Conservation (phyloP, 1,140 invertebrate species). For the Cataglyphis hispanica region DNA sequence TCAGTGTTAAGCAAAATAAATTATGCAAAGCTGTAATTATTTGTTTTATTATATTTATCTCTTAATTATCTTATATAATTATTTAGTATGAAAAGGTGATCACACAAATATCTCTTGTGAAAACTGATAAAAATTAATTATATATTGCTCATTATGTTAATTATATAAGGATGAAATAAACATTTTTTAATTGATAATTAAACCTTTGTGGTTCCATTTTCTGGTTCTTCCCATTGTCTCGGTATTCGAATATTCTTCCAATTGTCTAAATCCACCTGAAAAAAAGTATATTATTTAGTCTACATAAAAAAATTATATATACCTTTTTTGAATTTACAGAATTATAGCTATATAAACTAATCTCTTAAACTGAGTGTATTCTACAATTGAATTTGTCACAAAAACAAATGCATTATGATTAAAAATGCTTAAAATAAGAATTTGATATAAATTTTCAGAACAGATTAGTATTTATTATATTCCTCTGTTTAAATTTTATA, state of each 20-base stretch:
- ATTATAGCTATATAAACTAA: no score
- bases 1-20: neutral
- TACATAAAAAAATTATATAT: slow-evolving; percentile 4
- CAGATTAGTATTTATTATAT: neutral
- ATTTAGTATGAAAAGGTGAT: neutral
- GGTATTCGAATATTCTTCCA: slow-evolving; percentile 94
- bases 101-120: neutral
- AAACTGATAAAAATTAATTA: neutral
- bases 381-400: no score
- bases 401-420: neutral
- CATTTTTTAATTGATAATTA: neutral
- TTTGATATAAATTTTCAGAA: neutral
- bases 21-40: neutral
- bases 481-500: neutral
- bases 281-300: slow-evolving; percentile 14
- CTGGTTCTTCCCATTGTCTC: slow-evolving; percentile 91
- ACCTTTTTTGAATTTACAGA: neutral
- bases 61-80: neutral
- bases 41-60: neutral
- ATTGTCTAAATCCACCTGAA: slow-evolving; percentile 90
- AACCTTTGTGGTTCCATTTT: neutral
- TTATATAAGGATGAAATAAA: neutral
- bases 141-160: neutral
- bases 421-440: slow-evolving; percentile 6
- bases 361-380: no score